These are phyloP conservation scores for Lasioglossum calceatum DNA, from an alignment of 2,888 invertebrate genomes.

Conservation along the genomic window DNA sequence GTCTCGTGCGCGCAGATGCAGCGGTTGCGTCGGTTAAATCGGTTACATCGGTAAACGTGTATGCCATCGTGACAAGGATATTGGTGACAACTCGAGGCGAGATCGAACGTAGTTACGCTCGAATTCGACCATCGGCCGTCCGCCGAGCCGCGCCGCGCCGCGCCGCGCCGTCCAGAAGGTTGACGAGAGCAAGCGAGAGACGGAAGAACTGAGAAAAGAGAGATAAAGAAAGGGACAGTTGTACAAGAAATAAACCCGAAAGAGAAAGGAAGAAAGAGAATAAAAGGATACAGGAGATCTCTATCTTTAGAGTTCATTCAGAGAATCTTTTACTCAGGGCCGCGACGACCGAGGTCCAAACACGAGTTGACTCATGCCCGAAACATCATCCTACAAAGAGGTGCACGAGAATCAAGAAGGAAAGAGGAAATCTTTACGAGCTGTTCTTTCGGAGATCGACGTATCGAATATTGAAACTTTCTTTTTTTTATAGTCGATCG, in stretches of 20 bases:
- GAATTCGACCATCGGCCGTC: slow-evolving; percentile 20
- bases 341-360: slow-evolving; percentile 62
- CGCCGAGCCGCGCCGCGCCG: background rate
- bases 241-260: slow-evolving; percentile 31
- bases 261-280: slow-evolving; percentile 25
- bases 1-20: background rate
- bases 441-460: background rate
- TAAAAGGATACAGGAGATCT: slow-evolving; percentile 45
- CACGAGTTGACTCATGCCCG: slow-evolving; percentile 71
- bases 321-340: slow-evolving; percentile 73
- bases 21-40: background rate
- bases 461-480: background rate
- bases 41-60: background rate
- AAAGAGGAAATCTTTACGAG: slow-evolving; percentile 10
- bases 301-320: slow-evolving; percentile 81
- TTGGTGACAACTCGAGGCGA: slow-evolving; percentile 2
- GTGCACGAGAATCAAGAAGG: background rate
- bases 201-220: slow-evolving; percentile 15
- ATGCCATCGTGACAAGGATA: background rate
- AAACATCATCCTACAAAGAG: slow-evolving; percentile 27
- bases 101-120: slow-evolving; percentile 11
- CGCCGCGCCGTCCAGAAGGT: slow-evolving; percentile 7
- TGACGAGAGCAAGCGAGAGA: slow-evolving; percentile 30
- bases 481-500: background rate
- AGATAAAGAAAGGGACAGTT: background rate